A percentile compares a stretch with the other conserved stretches of the same genome.
These are phyloP conservation scores for Brachionus paranguensis DNA, from an alignment of 1,140 invertebrate genomes.

Conservation along the genomic window DNA sequence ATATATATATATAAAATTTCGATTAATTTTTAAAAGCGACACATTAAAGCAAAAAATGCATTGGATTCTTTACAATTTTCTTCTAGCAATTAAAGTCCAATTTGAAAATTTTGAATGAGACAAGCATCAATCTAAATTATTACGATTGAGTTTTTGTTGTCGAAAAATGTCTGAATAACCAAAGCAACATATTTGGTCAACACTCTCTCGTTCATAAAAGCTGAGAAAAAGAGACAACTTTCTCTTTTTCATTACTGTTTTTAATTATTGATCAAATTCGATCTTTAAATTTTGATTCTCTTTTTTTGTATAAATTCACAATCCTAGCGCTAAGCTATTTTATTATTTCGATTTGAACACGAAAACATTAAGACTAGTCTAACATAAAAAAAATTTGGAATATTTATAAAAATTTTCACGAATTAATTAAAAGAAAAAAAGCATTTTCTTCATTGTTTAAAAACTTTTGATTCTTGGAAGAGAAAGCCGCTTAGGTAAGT, in stretches of 20 bases:
- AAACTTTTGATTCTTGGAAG: neutral
- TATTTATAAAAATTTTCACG: neutral
- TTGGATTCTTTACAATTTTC: neutral
- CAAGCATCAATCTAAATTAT: neutral
- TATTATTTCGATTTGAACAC: neutral
- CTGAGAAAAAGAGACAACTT: neutral
- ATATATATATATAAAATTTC: neutral
- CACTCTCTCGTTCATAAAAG: neutral
- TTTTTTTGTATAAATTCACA: neutral
- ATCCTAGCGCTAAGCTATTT: neutral
- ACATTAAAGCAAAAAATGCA: slow-evolving; percentile 6
- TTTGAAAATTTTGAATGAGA: neutral
- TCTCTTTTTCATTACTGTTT: neutral
- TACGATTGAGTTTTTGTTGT: neutral
- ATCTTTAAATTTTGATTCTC: neutral
- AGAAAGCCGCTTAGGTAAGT: neutral
- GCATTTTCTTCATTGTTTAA: neutral
- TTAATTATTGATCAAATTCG: neutral
- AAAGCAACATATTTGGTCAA: neutral
- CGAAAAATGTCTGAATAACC: neutral
- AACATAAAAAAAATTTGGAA: slow-evolving; percentile 7
- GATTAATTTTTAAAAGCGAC: neutral
- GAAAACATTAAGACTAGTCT: slow-evolving; percentile 1
- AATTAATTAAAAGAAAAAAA: neutral
- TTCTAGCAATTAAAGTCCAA: neutral